Conservation (phyloP, 2,113 vertebrate genomes). For the Piprites chloris region DNA sequence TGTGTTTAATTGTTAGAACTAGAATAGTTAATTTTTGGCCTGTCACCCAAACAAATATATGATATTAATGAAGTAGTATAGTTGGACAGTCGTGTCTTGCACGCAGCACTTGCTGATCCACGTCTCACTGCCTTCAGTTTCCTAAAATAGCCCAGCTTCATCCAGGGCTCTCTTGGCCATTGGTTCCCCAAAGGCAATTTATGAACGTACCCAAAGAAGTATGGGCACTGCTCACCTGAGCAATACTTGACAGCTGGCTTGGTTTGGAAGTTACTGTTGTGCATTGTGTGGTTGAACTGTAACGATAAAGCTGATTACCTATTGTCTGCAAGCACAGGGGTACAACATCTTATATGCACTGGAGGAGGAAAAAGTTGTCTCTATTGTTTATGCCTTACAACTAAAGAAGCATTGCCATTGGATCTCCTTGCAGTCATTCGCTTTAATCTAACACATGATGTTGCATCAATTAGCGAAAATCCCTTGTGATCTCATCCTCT, state of each 20-base stretch:
- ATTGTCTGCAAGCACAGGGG: neutral
- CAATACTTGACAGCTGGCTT: neutral
- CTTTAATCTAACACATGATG: neutral
- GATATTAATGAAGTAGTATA: neutral
- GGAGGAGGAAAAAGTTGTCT: neutral
- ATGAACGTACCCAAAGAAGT: neutral
- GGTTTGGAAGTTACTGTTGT: neutral
- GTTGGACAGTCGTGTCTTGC: neutral
- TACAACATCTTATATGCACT: neutral
- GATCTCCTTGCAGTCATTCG: neutral
- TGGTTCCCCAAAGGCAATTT: neutral
- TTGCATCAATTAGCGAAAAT: neutral
- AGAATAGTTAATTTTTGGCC: neutral
- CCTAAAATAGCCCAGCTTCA: neutral
- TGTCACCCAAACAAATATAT: neutral
- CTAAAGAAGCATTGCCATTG: neutral
- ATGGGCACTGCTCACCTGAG: neutral
- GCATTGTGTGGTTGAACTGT: neutral
- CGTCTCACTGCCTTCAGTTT: neutral
- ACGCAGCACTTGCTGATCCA: neutral
- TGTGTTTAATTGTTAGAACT: neutral
- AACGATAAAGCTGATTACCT: neutral
- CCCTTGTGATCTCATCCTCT: neutral
- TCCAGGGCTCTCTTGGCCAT: neutral
- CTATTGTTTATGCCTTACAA: neutral